A percentile compares a stretch with the other conserved stretches of the same genome.
phyloP scores from a whole-genome alignment of 1,140 invertebrate species.

The Caenorhabditis remanei region DNA sequence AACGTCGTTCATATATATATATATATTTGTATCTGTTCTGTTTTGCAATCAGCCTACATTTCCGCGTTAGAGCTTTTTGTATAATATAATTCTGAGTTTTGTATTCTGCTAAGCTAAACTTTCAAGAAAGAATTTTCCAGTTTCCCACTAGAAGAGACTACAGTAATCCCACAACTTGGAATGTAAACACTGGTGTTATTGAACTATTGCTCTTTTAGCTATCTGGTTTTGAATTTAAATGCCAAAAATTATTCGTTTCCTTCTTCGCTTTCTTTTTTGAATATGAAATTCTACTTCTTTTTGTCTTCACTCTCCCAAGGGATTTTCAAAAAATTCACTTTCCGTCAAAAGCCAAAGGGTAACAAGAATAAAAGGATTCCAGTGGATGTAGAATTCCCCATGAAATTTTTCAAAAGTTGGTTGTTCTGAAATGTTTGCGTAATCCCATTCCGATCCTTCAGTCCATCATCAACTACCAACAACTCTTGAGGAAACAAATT shows the following conservation, averaged over 20 bases:
- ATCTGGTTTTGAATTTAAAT: background rate
- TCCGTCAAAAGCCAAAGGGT: constrained; percentile 27
- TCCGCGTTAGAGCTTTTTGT: too few species aligned
- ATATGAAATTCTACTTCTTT: background rate
- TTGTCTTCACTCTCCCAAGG: background rate
- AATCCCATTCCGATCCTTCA: background rate
- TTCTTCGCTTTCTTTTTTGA: background rate
- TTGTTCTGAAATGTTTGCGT: background rate
- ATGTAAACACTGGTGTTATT: too few species aligned
- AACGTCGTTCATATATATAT: too few species aligned
- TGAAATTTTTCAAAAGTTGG: background rate
- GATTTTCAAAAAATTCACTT: constrained; percentile 44
- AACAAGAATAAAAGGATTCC: background rate
- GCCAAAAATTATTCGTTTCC: background rate
- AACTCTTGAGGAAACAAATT: constrained; percentile 6
- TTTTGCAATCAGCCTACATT: too few species aligned
- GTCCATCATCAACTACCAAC: background rate
- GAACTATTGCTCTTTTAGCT: background rate
- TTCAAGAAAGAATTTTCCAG: too few species aligned
- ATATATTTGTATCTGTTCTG: too few species aligned
- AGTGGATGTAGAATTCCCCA: background rate
- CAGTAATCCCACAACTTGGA: too few species aligned
- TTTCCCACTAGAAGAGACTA: too few species aligned
- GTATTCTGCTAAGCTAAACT: too few species aligned
- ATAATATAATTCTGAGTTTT: too few species aligned